These are phyloP conservation scores for Neodiprion fabricii DNA, from an alignment of 1,140 invertebrate genomes.

Conservation along the genomic window DNA sequence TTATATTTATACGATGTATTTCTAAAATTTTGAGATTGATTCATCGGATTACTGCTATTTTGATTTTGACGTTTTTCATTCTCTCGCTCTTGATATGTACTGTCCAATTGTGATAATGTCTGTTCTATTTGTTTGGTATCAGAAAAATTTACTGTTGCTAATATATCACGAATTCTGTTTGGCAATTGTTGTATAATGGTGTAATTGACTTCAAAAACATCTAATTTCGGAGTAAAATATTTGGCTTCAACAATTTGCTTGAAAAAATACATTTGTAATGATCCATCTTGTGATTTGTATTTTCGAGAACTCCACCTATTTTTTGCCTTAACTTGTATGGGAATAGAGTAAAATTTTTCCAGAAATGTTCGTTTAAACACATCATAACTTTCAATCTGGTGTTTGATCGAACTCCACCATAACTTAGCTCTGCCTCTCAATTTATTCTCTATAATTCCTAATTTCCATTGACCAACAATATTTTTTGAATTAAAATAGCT, in stretches of 20 bases:
- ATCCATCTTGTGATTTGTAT: constrained; percentile 19
- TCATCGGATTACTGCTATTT: neutral
- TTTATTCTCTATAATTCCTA: constrained; percentile 14
- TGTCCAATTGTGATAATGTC: constrained; percentile 23
- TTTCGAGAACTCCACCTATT: constrained; percentile 22
- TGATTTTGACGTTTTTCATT: neutral
- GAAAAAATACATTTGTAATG: neutral
- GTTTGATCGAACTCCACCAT: too few relatives aligned
- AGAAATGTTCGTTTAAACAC: constrained; percentile 15
- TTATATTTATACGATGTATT: neutral
- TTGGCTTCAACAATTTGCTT: constrained; percentile 19
- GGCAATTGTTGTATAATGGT: constrained; percentile 26
- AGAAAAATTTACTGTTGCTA: constrained; percentile 14
- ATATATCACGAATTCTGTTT: neutral
- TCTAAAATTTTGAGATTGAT: neutral
- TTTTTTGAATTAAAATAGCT: constrained; percentile 27
- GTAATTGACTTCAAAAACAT: constrained; percentile 25
- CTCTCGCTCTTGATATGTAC: neutral
- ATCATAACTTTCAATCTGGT: too few relatives aligned
- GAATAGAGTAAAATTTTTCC: constrained; percentile 23
- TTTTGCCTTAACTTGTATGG: constrained; percentile 19
- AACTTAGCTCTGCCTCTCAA: too few relatives aligned
- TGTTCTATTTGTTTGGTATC: constrained; percentile 19
- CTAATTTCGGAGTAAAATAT: constrained; percentile 26
- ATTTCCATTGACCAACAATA: constrained; percentile 4